phyloP scores from a whole-genome alignment of 2,113 vertebrate genomes.

The Peromyscus californicus region DNA sequence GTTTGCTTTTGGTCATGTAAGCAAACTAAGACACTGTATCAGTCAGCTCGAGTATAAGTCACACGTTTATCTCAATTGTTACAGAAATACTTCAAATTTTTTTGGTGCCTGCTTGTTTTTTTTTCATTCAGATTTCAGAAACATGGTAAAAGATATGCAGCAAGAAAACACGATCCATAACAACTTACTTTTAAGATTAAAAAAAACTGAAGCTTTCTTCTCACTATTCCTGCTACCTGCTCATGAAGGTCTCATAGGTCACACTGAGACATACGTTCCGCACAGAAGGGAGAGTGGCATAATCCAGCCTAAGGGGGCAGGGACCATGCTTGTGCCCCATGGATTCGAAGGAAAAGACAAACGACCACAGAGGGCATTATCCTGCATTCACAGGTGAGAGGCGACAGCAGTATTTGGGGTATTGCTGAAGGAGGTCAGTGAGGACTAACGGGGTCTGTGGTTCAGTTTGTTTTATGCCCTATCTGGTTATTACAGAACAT shows the following conservation, averaged over 20 bases:
- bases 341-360: not conserved
- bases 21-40: not conserved
- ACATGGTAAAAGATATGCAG: slow-evolving; percentile 16
- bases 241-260: not conserved
- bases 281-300: not conserved
- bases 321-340: not conserved
- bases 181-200: not conserved
- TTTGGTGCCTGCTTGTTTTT: not conserved
- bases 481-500: not conserved
- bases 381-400: not conserved
- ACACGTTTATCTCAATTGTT: not conserved
- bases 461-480: not conserved
- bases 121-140: slow-evolving; percentile 4
- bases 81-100: not conserved
- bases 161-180: not conserved
- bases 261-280: not conserved
- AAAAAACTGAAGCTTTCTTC: not conserved
- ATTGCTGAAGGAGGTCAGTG: not conserved
- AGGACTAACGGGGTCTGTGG: not conserved
- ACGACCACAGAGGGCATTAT: not conserved
- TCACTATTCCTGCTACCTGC: not conserved
- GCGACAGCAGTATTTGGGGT: not conserved
- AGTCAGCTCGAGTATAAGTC: not conserved
- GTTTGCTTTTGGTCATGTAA: not conserved
- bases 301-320: not conserved